Evolutionary conservation across 2,888 invertebrate genomes (phyloP), one percentile per base, ranked within the genome.

Genomic region (Oxyteleia sp.): DNA sequence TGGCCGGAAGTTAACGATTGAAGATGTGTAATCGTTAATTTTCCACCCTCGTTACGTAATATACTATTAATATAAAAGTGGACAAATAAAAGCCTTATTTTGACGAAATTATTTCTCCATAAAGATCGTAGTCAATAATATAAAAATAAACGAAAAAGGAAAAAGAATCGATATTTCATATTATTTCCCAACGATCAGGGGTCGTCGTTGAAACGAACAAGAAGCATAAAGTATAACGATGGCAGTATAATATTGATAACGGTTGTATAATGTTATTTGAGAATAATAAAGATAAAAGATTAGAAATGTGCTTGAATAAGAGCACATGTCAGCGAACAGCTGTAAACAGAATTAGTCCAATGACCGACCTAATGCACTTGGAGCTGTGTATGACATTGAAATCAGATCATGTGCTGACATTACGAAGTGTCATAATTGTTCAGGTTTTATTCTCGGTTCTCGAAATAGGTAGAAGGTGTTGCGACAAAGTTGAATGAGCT

Each of bases 321-420:
- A 69, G 75, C 71, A 59, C 63, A 64, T 82, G 82, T 69, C 75
- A 59, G 61, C 61, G 59, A 75, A 68, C 75, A 74, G 61, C 69
- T 69, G 83, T 79, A 75, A 63, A 84, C 59, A 66, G 75, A 63
- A 61, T 35, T 69, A 80, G 84, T 71, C 79, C 79, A 79, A 80
- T 80, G 84, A 84, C 79, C 84, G 80, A 84, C 79, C 83, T 53
- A 79, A 74, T 82, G 82, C 82, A 82, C 82, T 75, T 78, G 76
- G 72, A 29, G 53, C 68, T 53, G 41, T 61, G 72, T 68, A 68
- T 72, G 78, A 72, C 82, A 82, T 78, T 82, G 82, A 78, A 78
- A 76, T 55, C 78, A 29, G 72, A 82, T 82, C 78, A 55, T 68
- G 61, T 35, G 83, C 72, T 61, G 74, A 35, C 79, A 69, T 72